These are phyloP conservation scores for Conus betulinus DNA, from an alignment of 1,140 invertebrate genomes.

Conservation along the genomic window DNA sequence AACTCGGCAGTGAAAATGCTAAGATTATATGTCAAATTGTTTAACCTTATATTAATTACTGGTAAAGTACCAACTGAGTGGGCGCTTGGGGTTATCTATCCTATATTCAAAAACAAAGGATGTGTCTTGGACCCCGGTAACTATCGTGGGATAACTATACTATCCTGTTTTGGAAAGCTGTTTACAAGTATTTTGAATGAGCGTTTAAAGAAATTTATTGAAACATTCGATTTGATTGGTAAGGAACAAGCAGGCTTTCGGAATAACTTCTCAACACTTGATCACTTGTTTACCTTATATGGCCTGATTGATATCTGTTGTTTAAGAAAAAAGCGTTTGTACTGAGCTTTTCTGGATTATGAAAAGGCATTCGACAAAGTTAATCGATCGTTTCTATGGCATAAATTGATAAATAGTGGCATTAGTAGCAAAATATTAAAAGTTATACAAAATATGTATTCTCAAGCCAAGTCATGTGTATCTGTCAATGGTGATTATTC, in stretches of 20 bases:
- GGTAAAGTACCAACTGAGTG: background rate
- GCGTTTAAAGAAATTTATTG: background rate
- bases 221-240: background rate
- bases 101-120: background rate
- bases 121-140: background rate
- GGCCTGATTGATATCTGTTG: slow-evolving; percentile 5
- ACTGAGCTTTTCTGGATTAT: background rate
- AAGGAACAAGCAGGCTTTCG: background rate
- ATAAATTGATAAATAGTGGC: background rate
- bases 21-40: background rate
- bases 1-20: background rate
- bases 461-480: background rate
- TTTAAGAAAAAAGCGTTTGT: background rate
- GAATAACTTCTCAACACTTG: background rate
- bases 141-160: background rate
- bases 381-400: background rate
- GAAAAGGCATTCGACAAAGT: slow-evolving; percentile 12
- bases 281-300: slow-evolving; percentile 17
- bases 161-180: background rate
- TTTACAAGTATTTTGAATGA: slow-evolving; percentile 21
- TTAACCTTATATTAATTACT: background rate
- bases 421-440: background rate
- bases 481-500: background rate
- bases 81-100: background rate
- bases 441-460: background rate